These are phyloP conservation scores for Nesoenas mayeri DNA, from an alignment of 2,113 vertebrate species.

Conservation along the genomic window DNA sequence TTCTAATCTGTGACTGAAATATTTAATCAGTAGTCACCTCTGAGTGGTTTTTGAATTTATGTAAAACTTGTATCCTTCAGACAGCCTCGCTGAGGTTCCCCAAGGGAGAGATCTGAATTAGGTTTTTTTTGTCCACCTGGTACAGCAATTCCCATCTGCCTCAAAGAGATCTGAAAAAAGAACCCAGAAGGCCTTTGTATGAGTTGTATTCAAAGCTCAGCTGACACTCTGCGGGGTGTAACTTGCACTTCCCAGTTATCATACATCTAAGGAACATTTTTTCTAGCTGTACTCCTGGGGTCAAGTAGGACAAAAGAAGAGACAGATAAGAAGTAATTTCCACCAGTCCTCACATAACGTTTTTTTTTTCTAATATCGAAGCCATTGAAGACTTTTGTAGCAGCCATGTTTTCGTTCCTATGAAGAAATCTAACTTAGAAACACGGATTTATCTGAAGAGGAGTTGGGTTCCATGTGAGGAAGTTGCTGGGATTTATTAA, in stretches of 20 bases:
- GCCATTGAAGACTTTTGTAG: neutral
- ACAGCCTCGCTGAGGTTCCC: neutral
- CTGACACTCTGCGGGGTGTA: neutral
- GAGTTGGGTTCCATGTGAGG: neutral
- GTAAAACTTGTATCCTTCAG: neutral
- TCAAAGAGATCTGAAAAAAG: neutral
- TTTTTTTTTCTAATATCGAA: neutral
- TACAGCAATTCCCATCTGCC: neutral
- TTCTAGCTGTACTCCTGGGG: neutral
- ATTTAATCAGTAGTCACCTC: neutral
- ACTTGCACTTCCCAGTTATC: neutral
- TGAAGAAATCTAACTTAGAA: neutral
- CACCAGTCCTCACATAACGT: neutral
- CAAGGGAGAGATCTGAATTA: neutral
- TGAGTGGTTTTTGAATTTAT: neutral
- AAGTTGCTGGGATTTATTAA: neutral
- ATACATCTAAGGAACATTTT: neutral
- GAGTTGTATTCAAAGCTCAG: neutral
- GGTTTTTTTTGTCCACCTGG: neutral
- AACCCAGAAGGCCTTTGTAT: neutral
- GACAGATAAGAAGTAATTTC: neutral
- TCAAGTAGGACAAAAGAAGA: neutral
- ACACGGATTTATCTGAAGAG: neutral
- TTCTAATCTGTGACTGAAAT: neutral
- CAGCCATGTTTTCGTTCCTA: neutral